Conservation (phyloP, 2,113 vertebrate genomes). For the Parotia lawesii region DNA sequence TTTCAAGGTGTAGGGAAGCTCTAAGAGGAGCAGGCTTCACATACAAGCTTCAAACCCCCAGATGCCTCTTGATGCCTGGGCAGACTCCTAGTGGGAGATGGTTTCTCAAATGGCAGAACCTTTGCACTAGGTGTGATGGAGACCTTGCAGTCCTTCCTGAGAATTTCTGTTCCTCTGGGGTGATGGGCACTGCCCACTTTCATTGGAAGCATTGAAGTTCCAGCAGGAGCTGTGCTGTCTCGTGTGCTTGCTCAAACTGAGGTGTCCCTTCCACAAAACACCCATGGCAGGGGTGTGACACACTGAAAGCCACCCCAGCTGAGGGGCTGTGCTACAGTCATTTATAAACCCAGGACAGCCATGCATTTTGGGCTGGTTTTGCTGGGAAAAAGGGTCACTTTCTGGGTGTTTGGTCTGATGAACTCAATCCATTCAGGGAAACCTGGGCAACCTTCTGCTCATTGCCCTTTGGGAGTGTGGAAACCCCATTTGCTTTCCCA, state of each 20-base stretch:
- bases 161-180: neutral
- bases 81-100: neutral
- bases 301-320: neutral
- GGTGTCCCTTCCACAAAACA: neutral
- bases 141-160: neutral
- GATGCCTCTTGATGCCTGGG: neutral
- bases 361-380: neutral
- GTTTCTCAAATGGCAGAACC: neutral
- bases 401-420: neutral
- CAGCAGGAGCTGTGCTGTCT: neutral
- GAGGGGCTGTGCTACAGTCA: rapidly evolving
- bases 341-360: rapidly evolving
- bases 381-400: neutral
- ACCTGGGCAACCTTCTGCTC: neutral
- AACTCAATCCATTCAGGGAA: neutral
- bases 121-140: neutral
- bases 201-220: neutral
- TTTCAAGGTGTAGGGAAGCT: neutral
- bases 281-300: neutral
- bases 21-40: neutral
- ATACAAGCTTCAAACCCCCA: neutral
- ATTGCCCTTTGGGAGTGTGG: neutral
- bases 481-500: neutral
- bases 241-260: neutral
- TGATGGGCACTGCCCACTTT: neutral